Conservation (phyloP, 2,888 invertebrate genomes). For the Linyphia triangularis region DNA sequence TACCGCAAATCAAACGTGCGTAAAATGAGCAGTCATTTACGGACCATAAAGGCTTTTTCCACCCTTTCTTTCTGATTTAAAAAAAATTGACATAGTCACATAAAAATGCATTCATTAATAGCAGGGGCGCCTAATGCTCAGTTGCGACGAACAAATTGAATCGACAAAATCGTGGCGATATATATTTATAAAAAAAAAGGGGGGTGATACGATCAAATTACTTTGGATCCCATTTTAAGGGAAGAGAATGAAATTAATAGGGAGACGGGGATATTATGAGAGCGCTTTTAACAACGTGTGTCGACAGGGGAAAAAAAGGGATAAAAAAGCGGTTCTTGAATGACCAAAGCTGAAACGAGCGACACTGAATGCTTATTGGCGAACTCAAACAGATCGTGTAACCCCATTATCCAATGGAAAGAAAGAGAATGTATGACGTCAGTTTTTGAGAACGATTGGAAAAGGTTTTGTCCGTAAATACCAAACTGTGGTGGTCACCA, state of each 20-base stretch:
- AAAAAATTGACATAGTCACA: constrained; percentile 5
- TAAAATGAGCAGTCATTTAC: constrained; percentile 23
- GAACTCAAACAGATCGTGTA: constrained; percentile 71
- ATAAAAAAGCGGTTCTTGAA: constrained; percentile 24
- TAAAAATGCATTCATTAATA: constrained; percentile 72
- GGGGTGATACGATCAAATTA: constrained; percentile 68
- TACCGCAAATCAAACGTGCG: constrained; percentile 36
- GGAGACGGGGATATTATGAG: constrained; percentile 42
- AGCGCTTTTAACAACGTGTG: constrained; percentile 11
- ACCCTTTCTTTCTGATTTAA: neutral
- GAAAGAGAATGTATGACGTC: constrained; percentile 68
- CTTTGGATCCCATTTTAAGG: constrained; percentile 51
- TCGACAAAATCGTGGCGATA: constrained; percentile 61
- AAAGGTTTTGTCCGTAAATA: constrained; percentile 26
- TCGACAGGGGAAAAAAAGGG: constrained; percentile 20
- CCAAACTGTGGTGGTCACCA: constrained; percentile 29
- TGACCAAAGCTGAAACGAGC: constrained; percentile 50
- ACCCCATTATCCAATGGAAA: constrained; percentile 72
- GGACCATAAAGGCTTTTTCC: neutral
- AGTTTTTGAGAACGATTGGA: constrained; percentile 59
- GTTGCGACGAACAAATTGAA: constrained; percentile 55
- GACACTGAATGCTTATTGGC: constrained; percentile 68
- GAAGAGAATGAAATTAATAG: constrained; percentile 72
- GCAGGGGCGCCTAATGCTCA: constrained; percentile 41
- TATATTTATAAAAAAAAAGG: too few relatives aligned